A percentile compares a stretch with the other conserved stretches of the same genome.
Conservation (phyloP, 2,113 vertebrate genomes). For the Podarcis muralis region DNA sequence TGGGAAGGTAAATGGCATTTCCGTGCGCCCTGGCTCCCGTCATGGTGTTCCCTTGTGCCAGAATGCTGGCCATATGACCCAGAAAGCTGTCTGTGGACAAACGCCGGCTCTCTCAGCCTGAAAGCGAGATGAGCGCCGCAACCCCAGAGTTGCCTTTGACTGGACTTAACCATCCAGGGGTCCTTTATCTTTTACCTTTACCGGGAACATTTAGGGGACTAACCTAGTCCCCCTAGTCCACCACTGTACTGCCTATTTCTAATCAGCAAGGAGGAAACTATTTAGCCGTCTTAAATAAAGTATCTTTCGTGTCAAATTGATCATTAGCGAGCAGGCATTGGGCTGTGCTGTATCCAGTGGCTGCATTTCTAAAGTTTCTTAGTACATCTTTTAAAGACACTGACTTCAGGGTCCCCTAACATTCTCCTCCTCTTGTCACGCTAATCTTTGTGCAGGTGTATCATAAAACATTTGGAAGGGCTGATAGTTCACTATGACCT, state of each 20-base stretch:
- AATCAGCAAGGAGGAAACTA: neutral
- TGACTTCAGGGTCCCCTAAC: slow-evolving; percentile 3
- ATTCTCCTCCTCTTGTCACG: neutral
- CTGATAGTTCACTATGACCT: slow-evolving; percentile 96
- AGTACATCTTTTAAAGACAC: neutral
- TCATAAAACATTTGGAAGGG: slow-evolving; percentile 95
- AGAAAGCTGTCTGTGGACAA: too few species aligned
- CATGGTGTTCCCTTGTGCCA: too few species aligned
- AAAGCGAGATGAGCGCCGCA: too few species aligned
- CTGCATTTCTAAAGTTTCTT: neutral
- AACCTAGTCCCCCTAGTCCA: too few species aligned
- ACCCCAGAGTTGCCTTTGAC: too few species aligned
- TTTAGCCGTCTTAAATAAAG: fast-evolving
- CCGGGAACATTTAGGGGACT: too few species aligned
- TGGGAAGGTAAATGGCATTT: too few species aligned
- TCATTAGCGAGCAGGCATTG: neutral
- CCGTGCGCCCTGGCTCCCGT: too few species aligned
- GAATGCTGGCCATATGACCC: too few species aligned
- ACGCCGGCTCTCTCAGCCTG: too few species aligned
- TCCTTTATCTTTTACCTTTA: too few species aligned
- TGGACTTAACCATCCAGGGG: too few species aligned
- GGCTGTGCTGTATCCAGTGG: fast-evolving
- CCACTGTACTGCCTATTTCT: neutral
- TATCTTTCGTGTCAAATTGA: neutral
- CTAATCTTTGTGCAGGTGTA: slow-evolving; percentile 71